Base-by-base conservation (phyloP, 2,113 vertebrate species). In the Tragelaphus buxtoni region DNA sequence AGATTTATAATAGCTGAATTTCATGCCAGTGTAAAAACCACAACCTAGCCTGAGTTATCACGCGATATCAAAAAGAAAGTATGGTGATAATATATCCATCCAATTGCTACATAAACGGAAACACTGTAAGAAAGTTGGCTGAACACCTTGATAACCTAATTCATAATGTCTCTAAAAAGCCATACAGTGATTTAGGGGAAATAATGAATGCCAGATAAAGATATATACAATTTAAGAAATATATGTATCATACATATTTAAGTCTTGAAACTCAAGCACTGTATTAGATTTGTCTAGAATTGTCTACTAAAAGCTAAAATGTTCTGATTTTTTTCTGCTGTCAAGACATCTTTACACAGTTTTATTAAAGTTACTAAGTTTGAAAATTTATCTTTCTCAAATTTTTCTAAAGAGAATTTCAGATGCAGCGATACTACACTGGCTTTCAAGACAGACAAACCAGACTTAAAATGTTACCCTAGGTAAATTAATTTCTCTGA, bases 1-100 rank as follows among this genome's bases (percentile, higher is more conserved):
- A 96, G 96, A 97, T 97, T 98, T 98, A 96, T 98, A 97, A 93
- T 72, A 95, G 83, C 74, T 93, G 86, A 95, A 96, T 97, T 97
- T 95, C 87, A 91, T 97, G 93, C 86, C 94, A 97, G 76, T 9
- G 1, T 93, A 96, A 95, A 97, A 98, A 81, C 86, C 65, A 95
- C 94, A 96, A 93, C 82, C 91, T 95, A 97, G 79, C 24, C 86
- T 97, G 94, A 97, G 86, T 97, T 97, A 97, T 97, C 93, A 96
- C 69, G 94, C 95, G 82, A 97, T 47, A 93, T 95, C 96, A 89
- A 17, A 76, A 96, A 91, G 30, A 91, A 97, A 95, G n/a, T 77
- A 93, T 76, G 65, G 49, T 60, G n/a, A 93, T 83, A 89, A 97
- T 94, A 97, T 94, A 98, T 93, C 97, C 90, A 97, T 93, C 83